Base-by-base conservation (phyloP, 2,113 vertebrate species). In the Gasterosteus aculeatus region DNA sequence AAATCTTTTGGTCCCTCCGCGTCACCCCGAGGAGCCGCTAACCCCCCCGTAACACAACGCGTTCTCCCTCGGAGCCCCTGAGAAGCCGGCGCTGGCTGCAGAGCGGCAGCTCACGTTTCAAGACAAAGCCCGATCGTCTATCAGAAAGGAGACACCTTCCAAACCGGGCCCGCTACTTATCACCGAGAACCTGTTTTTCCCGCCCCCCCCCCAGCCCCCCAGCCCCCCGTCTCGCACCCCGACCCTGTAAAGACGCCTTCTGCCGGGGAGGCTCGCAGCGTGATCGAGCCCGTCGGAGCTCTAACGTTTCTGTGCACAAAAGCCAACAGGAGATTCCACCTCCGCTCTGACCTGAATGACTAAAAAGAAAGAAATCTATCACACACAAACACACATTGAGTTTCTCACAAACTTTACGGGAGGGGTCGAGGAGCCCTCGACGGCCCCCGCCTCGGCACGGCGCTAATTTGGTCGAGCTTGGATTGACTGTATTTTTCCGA, bases 101-200 rank as follows among this genome's bases (percentile, higher is more conserved):
- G 73, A 56, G 64, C 63, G 63, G 72, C 63, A 41, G 79, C 85
- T 93, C 90, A 62, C 69, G 51, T 94, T 91, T 88, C 92, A 85
- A 85, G 83, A 94, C 88, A 93, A 93, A 92, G 90, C 78, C 78
- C 42, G 68, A 81, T 85, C 82, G 89, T 80, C 81, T 84, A 79
- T 86, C 80, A 85, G 90, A 91, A 91, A 93, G 79, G 79, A 89
- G 91, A 93, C 82, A 91, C 91, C 91, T 77, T 88, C 85, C 85
- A 89, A 90, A 71, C 35, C 22, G 22, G 9, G 53, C 78, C 88
- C 76, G 77, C 77, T 26, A 89, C 87, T 88, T 84, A 87, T 90
- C 87, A 90, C 82, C 56, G 26, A 39, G 72, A 84, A 93, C 89
- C 89, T 75, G 87, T 91, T 90, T 91, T 88, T 89, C 89, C 81